Evolutionary conservation across 1,140 invertebrate species (phyloP), one percentile per base, ranked within the genome.

Genomic region (Teleopsis dalmanni): DNA sequence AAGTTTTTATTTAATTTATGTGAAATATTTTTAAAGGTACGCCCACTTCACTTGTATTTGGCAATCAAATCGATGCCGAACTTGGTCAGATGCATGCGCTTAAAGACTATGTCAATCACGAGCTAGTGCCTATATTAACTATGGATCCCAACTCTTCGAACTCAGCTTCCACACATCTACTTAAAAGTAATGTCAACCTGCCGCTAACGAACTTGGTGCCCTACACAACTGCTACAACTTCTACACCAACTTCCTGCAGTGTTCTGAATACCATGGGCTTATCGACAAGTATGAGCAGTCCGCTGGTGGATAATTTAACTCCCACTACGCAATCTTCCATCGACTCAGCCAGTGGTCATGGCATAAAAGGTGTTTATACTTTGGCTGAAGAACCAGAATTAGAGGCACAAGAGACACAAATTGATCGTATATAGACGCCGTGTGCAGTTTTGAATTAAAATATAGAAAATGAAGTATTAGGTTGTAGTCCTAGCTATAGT

Each of bases 351-450:
- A 38, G 46, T 22, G 53, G 51, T 6, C 38, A 54, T 37, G 44
- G 14, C 21, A 68, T 73, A 21, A 65, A 73, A 38, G 77, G 78
- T 1, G 79, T 81, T 10, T 81, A 81, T 50, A 81, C 80, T n/a
- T 67, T 82, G 37, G 75, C 78, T 26, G 79, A 81, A 59, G 79
- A 81, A 51, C 79, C 80, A 44, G 80, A 82, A 61, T 70, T 76
- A 41, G 80, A 82, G 52, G 54, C 59, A 42, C 78, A 80, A 53
- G 78, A 78, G 13, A 55, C 51, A 25, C 48, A 58, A 26, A 52
- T 57, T 38, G 60, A 65, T 31, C 57, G 56, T 29, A 56, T 65
- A 52, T 65, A 60, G 48, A 37, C 21, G 10, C n/a, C n/a, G n/a
- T n/a, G n/a, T n/a, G n/a, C n/a, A n/a, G n/a, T n/a, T n/a, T 22